phyloP scores from a whole-genome alignment of 2,888 invertebrate species.

The Sipha maydis region DNA sequence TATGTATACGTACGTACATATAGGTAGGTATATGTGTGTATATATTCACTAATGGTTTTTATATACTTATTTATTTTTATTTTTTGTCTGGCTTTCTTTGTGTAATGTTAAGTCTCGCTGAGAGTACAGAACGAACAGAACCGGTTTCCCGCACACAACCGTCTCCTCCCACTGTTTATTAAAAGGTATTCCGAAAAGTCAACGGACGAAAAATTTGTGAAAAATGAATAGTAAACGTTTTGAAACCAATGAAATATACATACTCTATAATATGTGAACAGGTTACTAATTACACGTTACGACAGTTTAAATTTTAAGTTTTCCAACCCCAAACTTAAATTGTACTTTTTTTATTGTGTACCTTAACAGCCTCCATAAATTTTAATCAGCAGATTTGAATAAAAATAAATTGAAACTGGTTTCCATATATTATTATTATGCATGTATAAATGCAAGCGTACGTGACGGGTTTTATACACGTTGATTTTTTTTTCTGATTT shows the following conservation, averaged over 20 bases:
- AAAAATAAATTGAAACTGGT: conserved; percentile 39
- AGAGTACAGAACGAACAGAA: conserved; percentile 21
- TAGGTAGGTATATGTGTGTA: background rate
- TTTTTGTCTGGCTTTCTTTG: conserved; percentile 45
- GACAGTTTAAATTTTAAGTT: background rate
- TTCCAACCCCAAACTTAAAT: background rate
- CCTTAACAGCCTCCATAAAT: conserved; percentile 16
- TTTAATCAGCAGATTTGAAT: conserved; percentile 40
- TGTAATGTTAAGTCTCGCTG: conserved; percentile 26
- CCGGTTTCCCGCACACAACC: conserved; percentile 42
- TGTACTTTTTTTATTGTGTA: background rate
- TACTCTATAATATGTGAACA: background rate
- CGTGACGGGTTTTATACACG: conserved; percentile 35
- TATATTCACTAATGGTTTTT: conserved; percentile 61
- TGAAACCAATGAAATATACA: background rate
- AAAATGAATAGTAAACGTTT: conserved; percentile 12
- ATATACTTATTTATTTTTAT: conserved; percentile 47
- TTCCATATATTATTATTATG: conserved; percentile 43
- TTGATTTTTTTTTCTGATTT: background rate
- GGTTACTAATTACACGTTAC: background rate
- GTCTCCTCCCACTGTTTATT: conserved; percentile 40
- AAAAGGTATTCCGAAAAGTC: conserved; percentile 43
- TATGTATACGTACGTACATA: background rate
- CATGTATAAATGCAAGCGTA: conserved; percentile 14
- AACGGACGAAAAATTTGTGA: conserved; percentile 10